phyloP scores from a whole-genome alignment of 2,113 vertebrate genomes.

The Scolopax mira region DNA sequence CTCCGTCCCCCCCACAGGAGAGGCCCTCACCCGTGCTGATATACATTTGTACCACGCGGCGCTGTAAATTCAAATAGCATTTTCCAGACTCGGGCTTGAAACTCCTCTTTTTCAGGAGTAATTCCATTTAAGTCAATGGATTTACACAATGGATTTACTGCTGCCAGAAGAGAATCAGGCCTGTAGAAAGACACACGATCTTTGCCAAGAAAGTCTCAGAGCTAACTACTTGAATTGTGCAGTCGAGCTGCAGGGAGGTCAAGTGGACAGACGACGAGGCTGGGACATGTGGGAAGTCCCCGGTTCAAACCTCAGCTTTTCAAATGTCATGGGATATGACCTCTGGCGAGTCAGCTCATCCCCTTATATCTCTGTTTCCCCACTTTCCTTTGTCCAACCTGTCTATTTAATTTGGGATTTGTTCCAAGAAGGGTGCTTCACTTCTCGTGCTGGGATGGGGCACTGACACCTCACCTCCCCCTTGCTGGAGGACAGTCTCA shows the following conservation, averaged over 20 bases:
- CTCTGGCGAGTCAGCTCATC: slow-evolving; percentile 6
- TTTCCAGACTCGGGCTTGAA: background rate
- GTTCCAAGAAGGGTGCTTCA: background rate
- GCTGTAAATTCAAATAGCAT: background rate
- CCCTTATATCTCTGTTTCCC: background rate
- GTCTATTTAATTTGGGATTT: slow-evolving; percentile 6
- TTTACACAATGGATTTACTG: slow-evolving; percentile 66
- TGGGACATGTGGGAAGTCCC: slow-evolving; percentile 5
- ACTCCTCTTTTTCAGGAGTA: slow-evolving; percentile 33
- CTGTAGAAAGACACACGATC: slow-evolving; percentile 41
- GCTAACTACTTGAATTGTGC: slow-evolving; percentile 67
- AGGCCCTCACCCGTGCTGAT: background rate
- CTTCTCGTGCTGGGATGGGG: background rate
- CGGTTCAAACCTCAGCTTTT: slow-evolving; percentile 25
- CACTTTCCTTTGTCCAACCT: background rate
- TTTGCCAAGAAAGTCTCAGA: slow-evolving; percentile 62
- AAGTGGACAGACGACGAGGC: slow-evolving; percentile 47
- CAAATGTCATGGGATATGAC: background rate
- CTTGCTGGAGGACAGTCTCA: background rate
- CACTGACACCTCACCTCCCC: background rate
- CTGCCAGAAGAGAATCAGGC: slow-evolving; percentile 63
- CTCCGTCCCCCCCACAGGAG: background rate
- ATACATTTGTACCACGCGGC: accelerated
- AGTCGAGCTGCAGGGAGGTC: slow-evolving; percentile 58
- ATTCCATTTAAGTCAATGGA: slow-evolving; percentile 57